phyloP scores from a whole-genome alignment of 2,888 invertebrate species.

The Xestia xanthographa region DNA sequence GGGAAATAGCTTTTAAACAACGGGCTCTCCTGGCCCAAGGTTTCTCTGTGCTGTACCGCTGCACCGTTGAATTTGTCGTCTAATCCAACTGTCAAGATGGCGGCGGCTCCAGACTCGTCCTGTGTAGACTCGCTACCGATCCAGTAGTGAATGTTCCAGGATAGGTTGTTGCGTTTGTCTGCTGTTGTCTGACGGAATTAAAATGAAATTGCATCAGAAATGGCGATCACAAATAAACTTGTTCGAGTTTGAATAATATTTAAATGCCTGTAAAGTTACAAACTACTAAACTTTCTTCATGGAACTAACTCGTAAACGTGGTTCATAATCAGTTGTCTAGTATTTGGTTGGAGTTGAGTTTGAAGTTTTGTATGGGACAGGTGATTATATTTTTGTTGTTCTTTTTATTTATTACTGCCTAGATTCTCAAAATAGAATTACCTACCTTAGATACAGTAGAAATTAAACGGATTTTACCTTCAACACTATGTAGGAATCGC shows the following conservation, averaged over 20 bases:
- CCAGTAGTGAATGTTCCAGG: constrained; percentile 97
- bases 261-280: no score
- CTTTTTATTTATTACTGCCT: no score
- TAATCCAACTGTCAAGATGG: constrained; percentile 94
- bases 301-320: no score
- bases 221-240: no score
- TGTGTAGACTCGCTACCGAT: constrained; percentile 94
- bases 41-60: constrained; percentile 96
- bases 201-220: neutral
- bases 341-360: neutral
- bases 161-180: constrained; percentile 91
- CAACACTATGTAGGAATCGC: constrained; percentile 96
- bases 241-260: no score
- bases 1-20: constrained; percentile 95
- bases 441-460: neutral
- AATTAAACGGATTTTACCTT: constrained; percentile 90
- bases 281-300: no score
- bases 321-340: no score
- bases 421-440: no score
- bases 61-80: constrained; percentile 96
- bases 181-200: constrained; percentile 91
- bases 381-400: neutral
- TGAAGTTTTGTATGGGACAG: neutral
- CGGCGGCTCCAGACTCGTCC: constrained; percentile 94
- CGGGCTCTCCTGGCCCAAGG: constrained; percentile 95